Percentiles rank a stretch among this genome's conserved stretches.
These are phyloP conservation scores for Schmidtea mediterranea DNA, from an alignment of 1,140 invertebrate genomes.

Conservation along the genomic window DNA sequence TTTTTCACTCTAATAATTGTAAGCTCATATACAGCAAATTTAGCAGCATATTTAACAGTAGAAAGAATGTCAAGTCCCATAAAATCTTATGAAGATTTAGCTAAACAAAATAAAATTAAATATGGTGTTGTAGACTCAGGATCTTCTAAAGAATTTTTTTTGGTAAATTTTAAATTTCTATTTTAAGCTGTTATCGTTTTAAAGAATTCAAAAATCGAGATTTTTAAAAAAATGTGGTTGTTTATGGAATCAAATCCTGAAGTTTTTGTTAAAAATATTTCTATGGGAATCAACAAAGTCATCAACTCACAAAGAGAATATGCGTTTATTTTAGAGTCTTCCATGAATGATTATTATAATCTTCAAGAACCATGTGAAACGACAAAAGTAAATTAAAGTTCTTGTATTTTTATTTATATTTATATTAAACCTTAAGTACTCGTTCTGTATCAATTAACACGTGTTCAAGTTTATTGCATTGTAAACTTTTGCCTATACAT, in stretches of 20 bases:
- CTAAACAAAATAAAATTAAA: constrained; percentile 16
- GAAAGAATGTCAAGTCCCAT: constrained; percentile 22
- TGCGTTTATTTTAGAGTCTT: constrained; percentile 23
- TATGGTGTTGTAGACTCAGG: constrained; percentile 12
- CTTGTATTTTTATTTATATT: too few species aligned
- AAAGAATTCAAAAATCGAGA: constrained; percentile 7
- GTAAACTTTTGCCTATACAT: too few species aligned
- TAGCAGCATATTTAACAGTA: constrained; percentile 26
- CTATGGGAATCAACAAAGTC: constrained; percentile 17
- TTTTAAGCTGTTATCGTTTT: too few species aligned
- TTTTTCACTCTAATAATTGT: constrained; percentile 26
- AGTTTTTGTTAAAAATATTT: constrained; percentile 13
- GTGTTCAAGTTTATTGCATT: too few species aligned
- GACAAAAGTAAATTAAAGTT: constrained; percentile 34
- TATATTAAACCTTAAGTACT: too few species aligned
- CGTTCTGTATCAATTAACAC: too few species aligned
- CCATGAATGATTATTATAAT: constrained; percentile 20
- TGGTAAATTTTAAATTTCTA: constrained; percentile 6
- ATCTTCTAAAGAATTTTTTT: constrained; percentile 9
- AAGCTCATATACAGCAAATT: constrained; percentile 27
- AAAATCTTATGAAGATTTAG: constrained; percentile 19
- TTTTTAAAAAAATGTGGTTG: constrained; percentile 51
- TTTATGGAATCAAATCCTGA: constrained; percentile 44
- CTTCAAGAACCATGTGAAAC: constrained; percentile 47
- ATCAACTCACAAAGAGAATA: constrained; percentile 32